Conservation (phyloP, 2,888 invertebrate species). For the Aphidius colemani region DNA sequence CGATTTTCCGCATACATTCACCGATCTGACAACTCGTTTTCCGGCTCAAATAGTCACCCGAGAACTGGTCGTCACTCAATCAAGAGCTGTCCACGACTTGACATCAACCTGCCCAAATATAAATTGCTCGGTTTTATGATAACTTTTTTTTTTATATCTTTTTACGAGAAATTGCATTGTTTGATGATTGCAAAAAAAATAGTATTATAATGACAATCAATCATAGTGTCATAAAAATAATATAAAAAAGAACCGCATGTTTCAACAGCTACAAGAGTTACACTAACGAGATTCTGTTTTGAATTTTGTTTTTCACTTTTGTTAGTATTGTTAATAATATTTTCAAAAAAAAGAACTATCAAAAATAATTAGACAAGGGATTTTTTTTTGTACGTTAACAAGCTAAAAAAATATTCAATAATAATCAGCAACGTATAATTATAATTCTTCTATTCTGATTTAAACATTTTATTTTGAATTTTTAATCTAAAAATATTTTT, state of each 20-base stretch:
- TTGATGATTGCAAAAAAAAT: constrained; percentile 8
- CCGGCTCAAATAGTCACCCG: constrained; percentile 8
- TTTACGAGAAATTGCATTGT: neutral
- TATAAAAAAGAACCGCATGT: neutral
- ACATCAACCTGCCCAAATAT: constrained; percentile 29
- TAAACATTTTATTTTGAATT: too few species aligned
- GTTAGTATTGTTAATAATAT: too few species aligned
- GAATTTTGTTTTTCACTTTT: too few species aligned
- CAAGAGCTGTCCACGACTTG: constrained; percentile 28
- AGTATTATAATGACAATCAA: constrained; percentile 1
- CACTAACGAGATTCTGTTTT: too few species aligned
- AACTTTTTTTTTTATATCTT: constrained; percentile 11
- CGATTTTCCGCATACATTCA: constrained; percentile 21
- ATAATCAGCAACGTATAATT: too few species aligned
- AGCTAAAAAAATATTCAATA: too few species aligned
- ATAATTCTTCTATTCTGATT: too few species aligned
- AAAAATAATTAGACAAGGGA: too few species aligned
- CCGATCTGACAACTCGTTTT: constrained; percentile 18
- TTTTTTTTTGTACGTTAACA: too few species aligned
- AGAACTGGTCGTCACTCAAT: constrained; percentile 30
- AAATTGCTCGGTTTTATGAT: constrained; percentile 31
- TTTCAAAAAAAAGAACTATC: too few species aligned
- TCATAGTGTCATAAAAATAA: neutral
- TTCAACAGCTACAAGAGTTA: too few species aligned
- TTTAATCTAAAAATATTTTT: neutral